Base-by-base conservation (phyloP, 1,140 invertebrate genomes). In the Drosophila obscura region DNA sequence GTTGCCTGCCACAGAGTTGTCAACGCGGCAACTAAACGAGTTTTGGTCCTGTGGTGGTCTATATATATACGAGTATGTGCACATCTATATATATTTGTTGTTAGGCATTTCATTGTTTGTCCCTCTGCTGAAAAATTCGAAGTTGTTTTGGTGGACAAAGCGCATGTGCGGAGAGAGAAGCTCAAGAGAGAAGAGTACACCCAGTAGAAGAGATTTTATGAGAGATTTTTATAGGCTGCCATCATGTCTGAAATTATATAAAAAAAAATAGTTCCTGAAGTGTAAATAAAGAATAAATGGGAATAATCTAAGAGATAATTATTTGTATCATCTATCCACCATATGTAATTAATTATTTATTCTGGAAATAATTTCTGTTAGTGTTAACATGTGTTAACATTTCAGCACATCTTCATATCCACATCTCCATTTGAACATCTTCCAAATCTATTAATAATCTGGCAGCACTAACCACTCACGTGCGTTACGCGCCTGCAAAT, bases 11-110 rank as follows among this genome's bases (percentile, higher is more conserved):
- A 81, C 81, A 85, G 80, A 81, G 82, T 85, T 84, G 81, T 74
- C 77, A 85, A 63, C 82, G 78, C 68, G 81, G 73, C 65, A 77
- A 80, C 81, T 85, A 80, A 84, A 71, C 81, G 63, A 61, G 81
- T 74, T 77, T 80, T 63, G 56, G 73, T 77, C 64, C 63, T 87
- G 77, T 76, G 81, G 82, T 75, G 73, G 51, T 64, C 68, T 78
- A 68, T 73, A 85, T 59, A 55, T 26, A 44, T 74, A 28, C 66
- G 67, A 69, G 63, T 57, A 60, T 64, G 76, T 61, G 72, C 35
- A 67, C 48, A 60, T 5, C 55, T 35, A 46, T 48, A 45, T 43
- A 50, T 53, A 59, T 64, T 57, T 46, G 19, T 35, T 63, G 35
- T 56, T 53, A 31, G 55, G 16, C 6, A 31, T 16, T 62, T 45